Percentiles rank a stretch among this genome's conserved stretches.
Evolutionary conservation across 2,888 invertebrate genomes (phyloP).

Genomic region (Stenodema calcarata): DNA sequence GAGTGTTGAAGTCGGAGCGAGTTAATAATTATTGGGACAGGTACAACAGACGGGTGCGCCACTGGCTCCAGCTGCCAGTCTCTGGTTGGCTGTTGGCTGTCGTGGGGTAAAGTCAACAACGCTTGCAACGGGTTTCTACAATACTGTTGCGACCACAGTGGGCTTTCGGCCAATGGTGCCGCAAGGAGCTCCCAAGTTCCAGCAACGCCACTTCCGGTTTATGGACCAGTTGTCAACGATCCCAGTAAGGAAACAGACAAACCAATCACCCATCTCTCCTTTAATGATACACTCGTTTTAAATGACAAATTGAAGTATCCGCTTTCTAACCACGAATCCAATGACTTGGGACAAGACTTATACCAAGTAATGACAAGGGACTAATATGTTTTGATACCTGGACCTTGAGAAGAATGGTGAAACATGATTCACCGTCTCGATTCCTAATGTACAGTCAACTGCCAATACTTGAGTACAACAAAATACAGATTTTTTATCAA

Average conservation of each 20-base stretch:
- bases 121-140: conserved; percentile 80
- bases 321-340: neutral
- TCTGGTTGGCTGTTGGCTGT: conserved; percentile 90
- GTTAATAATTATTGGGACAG: conserved; percentile 47
- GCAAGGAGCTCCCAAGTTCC: conserved; percentile 62
- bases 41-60: conserved; percentile 49
- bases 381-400: neutral
- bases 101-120: conserved; percentile 84
- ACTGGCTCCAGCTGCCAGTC: conserved; percentile 75
- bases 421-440: neutral
- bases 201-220: conserved; percentile 67
- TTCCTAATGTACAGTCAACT: neutral
- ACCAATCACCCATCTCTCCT: neutral
- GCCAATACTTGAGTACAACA: no score
- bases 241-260: conserved; percentile 69
- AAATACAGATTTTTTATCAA: no score
- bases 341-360: neutral
- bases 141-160: conserved; percentile 81
- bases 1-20: neutral
- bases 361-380: neutral
- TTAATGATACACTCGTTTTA: neutral
- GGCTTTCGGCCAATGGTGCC: conserved; percentile 56
- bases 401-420: neutral
- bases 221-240: conserved; percentile 78
- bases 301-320: neutral